A percentile compares a stretch with the other conserved stretches of the same genome.
phyloP scores from a whole-genome alignment of 2,797 vertebrate species.

The Martes flavigula region DNA sequence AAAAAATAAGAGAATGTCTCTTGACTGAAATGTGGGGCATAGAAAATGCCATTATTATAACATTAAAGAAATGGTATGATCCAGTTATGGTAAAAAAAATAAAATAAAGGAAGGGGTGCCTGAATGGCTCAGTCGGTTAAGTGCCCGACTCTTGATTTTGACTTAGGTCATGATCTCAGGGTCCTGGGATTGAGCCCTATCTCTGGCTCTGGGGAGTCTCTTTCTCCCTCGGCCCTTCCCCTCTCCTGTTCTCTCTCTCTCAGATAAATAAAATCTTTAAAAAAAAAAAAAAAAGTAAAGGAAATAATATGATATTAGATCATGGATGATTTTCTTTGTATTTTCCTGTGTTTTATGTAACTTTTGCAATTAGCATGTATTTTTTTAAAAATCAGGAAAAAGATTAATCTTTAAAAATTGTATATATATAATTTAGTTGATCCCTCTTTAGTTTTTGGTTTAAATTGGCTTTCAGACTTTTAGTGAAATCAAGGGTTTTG shows the following conservation, averaged over 20 bases:
- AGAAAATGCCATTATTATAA: neutral
- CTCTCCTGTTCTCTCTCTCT: neutral
- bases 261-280: neutral
- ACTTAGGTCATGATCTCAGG: neutral
- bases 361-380: neutral
- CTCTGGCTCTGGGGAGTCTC: neutral
- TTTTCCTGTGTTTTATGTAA: conserved; percentile 22
- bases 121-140: neutral
- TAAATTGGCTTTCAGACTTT: conserved; percentile 50
- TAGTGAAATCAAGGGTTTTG: neutral
- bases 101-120: neutral
- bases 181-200: neutral
- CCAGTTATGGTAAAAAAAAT: neutral
- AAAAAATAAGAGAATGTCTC: neutral
- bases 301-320: neutral
- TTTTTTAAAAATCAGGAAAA: neutral
- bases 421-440: neutral
- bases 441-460: neutral
- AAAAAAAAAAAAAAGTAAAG: neutral
- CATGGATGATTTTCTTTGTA: neutral
- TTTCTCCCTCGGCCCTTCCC: neutral
- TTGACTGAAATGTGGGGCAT: neutral
- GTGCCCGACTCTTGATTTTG: neutral
- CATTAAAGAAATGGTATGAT: neutral
- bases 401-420: neutral